Base-by-base conservation (phyloP, 1,140 invertebrate species). In the Caenorhabditis tropicalis region DNA sequence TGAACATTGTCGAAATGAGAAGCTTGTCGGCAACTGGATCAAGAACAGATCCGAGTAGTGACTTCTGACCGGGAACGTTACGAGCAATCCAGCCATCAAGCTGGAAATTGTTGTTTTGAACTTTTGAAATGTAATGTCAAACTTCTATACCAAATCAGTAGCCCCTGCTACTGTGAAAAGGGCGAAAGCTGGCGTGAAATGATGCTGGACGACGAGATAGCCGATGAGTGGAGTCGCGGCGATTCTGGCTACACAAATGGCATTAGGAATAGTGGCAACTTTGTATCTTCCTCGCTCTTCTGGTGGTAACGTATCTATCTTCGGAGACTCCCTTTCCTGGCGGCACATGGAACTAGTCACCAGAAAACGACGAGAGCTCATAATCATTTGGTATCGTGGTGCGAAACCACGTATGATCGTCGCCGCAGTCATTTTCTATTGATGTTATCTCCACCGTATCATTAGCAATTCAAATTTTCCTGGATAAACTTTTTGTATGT, bases 11-110 rank as follows among this genome's bases (percentile, higher is more conserved):
- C 15, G 94, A 95, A 85, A 99, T 94, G 6, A 99, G 93, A 21
- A 98, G 93, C 93, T 99, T 99, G 91, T 99, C 97, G n/a, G 97
- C 97, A 92, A 97, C 94, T 15, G 97, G 97, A 92, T 99, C 97
- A n/a, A 99, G 90, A 91, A 97, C 96, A 86, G 95, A 96, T 9
- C 97, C 97, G 87, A 97, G 93, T 91, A 95, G 95, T 33, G 96
- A 96, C 19, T 95, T 94, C 91, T 98, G 97, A 74, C 94, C 95
- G 79, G 94, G 93, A 94, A 96, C 98, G 79, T 94, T 95, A 79
- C 97, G 94, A 15, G 97, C 97, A 90, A 98, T 98, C 94, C 95
- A 97, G 31, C 97, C 97, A 94, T 99, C 97, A 56, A 96, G 89
- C 95, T 96, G 92, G 83, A 92, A 93, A 86, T 86, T 12, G 27